Conservation (phyloP, 2,888 invertebrate genomes). For the Synergus itoensis region DNA sequence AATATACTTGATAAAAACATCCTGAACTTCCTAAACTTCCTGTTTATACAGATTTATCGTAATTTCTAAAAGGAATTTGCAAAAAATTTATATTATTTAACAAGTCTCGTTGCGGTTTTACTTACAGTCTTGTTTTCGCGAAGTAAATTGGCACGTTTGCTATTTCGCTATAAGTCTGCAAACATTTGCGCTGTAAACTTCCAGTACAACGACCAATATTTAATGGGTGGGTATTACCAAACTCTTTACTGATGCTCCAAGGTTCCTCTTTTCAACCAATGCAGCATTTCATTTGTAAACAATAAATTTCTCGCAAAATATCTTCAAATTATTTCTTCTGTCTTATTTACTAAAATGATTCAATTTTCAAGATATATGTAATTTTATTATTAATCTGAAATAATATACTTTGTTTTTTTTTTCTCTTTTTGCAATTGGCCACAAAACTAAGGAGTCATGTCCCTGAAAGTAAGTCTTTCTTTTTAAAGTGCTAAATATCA, state of each 20-base stretch:
- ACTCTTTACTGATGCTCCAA: conserved; percentile 27
- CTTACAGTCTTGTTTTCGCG: background rate
- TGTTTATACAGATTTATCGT: background rate
- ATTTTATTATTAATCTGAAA: background rate
- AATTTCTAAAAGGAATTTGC: background rate
- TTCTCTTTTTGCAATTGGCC: background rate
- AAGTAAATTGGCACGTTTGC: conserved; percentile 13
- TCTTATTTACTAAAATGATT: background rate
- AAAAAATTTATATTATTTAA: background rate
- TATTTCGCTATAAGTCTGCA: conserved; percentile 27
- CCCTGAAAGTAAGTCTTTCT: background rate
- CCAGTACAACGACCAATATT: conserved; percentile 27
- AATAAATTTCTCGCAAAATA: background rate
- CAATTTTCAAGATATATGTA: background rate
- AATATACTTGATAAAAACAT: too few species aligned
- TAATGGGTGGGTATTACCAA: conserved; percentile 32
- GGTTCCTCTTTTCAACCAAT: conserved; percentile 12
- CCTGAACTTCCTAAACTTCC: background rate
- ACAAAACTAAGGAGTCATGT: background rate
- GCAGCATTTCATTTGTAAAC: background rate
- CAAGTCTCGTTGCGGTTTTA: background rate
- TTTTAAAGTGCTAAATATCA: background rate
- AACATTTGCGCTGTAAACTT: conserved; percentile 26
- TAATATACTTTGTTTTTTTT: background rate
- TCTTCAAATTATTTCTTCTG: background rate